A percentile compares a stretch with the other conserved stretches of the same genome.
Evolutionary conservation across 2,797 vertebrate genomes (phyloP).

Genomic region (Choloepus didactylus): DNA sequence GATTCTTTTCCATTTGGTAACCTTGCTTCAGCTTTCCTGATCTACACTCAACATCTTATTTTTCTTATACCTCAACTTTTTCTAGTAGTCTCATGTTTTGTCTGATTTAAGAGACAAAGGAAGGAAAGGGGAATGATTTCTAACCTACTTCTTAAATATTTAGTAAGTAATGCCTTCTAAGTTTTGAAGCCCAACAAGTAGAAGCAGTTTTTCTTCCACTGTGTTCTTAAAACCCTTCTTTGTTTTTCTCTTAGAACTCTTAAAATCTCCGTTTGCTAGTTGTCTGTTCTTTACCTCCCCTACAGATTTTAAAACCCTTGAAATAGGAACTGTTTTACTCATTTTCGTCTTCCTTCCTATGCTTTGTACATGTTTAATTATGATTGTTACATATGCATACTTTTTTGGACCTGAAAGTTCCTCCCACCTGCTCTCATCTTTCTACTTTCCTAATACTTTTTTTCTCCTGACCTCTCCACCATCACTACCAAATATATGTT

Average conservation of each 20-base stretch:
- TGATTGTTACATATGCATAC: neutral
- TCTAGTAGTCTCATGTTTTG: neutral
- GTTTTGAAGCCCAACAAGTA: conserved; percentile 21
- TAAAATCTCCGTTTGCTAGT: neutral
- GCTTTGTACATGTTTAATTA: neutral
- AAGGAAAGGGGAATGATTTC: conserved; percentile 61
- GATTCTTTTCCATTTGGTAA: neutral
- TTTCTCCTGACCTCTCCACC: neutral
- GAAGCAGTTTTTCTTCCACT: conserved; percentile 31
- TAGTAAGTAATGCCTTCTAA: neutral
- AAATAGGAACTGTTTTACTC: conserved; percentile 46
- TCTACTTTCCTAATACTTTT: neutral
- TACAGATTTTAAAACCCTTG: neutral
- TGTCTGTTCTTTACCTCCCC: conserved; percentile 1
- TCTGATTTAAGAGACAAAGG: conserved; percentile 22
- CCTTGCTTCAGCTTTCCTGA: neutral
- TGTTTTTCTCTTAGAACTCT: conserved; percentile 23
- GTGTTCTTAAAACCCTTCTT: neutral
- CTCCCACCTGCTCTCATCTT: neutral
- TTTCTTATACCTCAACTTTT: neutral
- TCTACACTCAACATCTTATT: neutral
- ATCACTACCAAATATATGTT: neutral
- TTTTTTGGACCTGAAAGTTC: neutral
- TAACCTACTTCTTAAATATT: conserved; percentile 56
- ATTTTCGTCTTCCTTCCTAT: neutral